Conservation (phyloP, 1,140 invertebrate species). For the Ridgeia piscesae region DNA sequence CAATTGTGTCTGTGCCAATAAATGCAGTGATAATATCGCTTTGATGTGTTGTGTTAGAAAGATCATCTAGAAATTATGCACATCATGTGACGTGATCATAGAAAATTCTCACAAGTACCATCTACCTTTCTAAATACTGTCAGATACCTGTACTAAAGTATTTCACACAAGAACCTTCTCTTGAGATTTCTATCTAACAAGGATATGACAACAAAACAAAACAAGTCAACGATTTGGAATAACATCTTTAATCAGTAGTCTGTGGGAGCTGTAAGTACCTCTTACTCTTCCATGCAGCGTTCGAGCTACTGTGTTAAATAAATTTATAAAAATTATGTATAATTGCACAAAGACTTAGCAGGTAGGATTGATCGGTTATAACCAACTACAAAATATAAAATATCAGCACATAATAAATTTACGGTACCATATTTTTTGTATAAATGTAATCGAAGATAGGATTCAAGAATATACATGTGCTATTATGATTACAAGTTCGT, state of each 20-base stretch:
- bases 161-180: no score
- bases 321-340: background rate
- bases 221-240: background rate
- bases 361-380: background rate
- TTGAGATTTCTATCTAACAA: background rate
- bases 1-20: background rate
- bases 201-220: no score
- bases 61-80: no score
- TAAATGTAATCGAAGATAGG: background rate
- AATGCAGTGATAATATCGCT: background rate
- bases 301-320: background rate
- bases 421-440: background rate
- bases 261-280: background rate
- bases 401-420: background rate
- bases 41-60: background rate
- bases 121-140: no score
- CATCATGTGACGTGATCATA: no score
- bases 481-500: background rate
- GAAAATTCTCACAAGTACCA: no score
- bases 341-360: background rate
- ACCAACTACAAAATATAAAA: background rate
- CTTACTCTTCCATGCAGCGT: background rate
- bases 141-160: no score
- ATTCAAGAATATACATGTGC: background rate
- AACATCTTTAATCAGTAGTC: background rate